Conservation (phyloP, 2,888 invertebrate genomes). For the Lysandra bellargus region DNA sequence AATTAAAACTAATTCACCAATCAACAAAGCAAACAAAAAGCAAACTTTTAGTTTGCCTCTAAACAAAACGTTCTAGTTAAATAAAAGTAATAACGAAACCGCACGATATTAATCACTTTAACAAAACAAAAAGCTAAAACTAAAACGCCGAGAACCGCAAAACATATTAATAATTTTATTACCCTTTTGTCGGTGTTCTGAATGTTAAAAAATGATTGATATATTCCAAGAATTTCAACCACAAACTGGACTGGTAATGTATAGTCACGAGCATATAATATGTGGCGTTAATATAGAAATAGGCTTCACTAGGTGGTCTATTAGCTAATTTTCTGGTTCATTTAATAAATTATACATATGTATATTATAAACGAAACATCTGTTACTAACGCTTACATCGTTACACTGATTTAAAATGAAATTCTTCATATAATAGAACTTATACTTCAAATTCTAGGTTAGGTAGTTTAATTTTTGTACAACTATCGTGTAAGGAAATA, state of each 20-base stretch:
- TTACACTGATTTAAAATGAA: no score
- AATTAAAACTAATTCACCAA: not conserved
- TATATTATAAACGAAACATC: no score
- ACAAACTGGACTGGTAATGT: constrained; percentile 1
- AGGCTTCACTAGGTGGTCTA: not conserved
- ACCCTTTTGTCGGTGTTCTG: constrained; percentile 25
- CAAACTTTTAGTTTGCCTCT: not conserved
- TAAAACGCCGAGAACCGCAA: not conserved
- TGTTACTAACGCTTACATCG: no score
- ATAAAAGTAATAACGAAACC: not conserved
- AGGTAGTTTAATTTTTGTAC: no score
- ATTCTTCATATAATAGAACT: no score
- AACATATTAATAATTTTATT: constrained; percentile 19
- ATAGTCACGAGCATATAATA: not conserved
- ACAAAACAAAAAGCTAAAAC: constrained; percentile 20
- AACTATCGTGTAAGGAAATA: no score
- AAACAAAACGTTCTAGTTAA: not conserved
- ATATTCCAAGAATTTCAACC: constrained; percentile 15
- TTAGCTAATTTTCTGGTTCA: not conserved
- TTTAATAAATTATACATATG: no score
- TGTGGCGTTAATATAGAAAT: not conserved
- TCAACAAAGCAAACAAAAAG: not conserved
- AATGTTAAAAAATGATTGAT: constrained; percentile 3
- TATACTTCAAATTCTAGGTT: no score
- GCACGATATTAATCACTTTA: constrained; percentile 21